Percentiles rank a stretch among this genome's conserved stretches.
Evolutionary conservation across 1,140 invertebrate genomes (phyloP).

Genomic region (Drosophila bocki): DNA sequence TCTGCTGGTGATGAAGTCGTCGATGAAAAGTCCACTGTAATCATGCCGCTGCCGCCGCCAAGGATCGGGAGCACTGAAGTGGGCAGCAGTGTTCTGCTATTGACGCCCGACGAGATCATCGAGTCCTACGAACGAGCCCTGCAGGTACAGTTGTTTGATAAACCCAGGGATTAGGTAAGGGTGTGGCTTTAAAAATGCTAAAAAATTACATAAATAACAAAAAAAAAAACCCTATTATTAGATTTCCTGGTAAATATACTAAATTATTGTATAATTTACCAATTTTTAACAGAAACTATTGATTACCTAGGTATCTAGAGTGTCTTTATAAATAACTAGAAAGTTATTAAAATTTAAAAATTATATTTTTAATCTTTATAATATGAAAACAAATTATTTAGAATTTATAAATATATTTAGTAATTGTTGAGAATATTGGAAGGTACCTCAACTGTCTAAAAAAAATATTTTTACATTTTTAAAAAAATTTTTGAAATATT

Average conservation of each 20-base stretch:
- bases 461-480: too few species aligned
- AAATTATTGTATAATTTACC: neutral
- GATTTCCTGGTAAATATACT: too few species aligned
- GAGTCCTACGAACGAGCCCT: constrained; percentile 61
- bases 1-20: neutral
- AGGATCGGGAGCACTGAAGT: constrained; percentile 34
- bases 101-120: constrained; percentile 62
- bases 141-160: constrained; percentile 7
- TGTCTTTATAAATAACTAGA: neutral
- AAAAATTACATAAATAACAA: too few species aligned
- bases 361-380: neutral
- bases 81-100: constrained; percentile 51
- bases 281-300: neutral
- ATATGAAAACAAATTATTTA: neutral
- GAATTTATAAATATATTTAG: too few species aligned
- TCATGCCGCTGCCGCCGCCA: constrained; percentile 23
- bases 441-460: too few species aligned
- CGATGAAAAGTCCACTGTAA: neutral
- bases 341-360: neutral
- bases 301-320: neutral
- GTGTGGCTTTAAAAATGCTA: too few species aligned
- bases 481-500: too few species aligned
- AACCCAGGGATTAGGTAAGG: neutral
- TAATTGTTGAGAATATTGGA: too few species aligned
- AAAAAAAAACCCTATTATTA: too few species aligned